Evolutionary conservation across 2,797 vertebrate species (phyloP).

Genomic region (Astyanax mexicanus): DNA sequence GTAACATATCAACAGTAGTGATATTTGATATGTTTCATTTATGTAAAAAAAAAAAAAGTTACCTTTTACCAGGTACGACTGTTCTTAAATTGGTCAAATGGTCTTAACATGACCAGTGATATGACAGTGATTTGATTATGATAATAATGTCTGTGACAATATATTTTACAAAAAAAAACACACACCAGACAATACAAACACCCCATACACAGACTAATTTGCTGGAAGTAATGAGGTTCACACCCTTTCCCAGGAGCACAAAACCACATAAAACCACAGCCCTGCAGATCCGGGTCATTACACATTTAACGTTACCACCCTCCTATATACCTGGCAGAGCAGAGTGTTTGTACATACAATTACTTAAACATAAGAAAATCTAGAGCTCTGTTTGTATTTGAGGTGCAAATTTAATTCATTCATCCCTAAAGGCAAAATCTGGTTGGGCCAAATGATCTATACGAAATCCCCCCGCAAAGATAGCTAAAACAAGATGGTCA

Average conservation of each 20-base stretch:
- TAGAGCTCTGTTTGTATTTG: background rate
- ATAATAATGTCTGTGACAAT: too few relatives aligned
- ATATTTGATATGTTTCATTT: too few relatives aligned
- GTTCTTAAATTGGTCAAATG: too few relatives aligned
- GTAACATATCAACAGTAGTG: too few relatives aligned
- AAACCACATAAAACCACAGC: background rate
- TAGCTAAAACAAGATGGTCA: background rate
- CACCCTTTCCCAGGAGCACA: background rate
- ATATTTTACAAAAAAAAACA: background rate
- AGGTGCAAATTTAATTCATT: background rate
- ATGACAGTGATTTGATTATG: too few relatives aligned
- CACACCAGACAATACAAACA: background rate
- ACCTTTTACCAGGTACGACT: too few relatives aligned
- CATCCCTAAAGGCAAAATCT: background rate
- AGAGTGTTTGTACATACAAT: background rate
- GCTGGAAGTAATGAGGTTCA: background rate
- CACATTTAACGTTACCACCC: background rate
- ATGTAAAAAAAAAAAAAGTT: too few relatives aligned
- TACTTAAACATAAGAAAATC: background rate
- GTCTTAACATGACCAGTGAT: too few relatives aligned
- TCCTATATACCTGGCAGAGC: background rate
- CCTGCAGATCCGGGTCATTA: background rate
- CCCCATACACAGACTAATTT: background rate
- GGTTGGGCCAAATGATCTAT: too few relatives aligned
- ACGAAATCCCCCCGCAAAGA: too few relatives aligned